Percentiles rank a stretch among this genome's conserved stretches.
These are phyloP conservation scores for Scartelaos histophorus DNA, from an alignment of 2,113 vertebrate species.

Conservation along the genomic window DNA sequence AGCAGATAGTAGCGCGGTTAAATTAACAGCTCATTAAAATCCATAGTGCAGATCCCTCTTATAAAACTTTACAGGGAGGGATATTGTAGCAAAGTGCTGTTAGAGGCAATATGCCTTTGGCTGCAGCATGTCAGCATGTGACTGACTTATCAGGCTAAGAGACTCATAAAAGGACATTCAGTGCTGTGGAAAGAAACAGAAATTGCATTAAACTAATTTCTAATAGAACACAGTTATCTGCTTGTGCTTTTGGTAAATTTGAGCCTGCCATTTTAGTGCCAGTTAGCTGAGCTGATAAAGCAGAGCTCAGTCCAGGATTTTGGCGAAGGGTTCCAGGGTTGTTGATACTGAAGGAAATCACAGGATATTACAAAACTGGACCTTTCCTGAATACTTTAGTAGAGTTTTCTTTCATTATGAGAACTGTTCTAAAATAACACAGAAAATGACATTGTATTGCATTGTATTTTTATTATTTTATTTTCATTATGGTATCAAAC, in stretches of 20 bases:
- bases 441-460: no score
- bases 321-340: neutral
- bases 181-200: slow-evolving; percentile 12
- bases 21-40: slow-evolving; percentile 5
- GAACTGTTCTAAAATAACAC: no score
- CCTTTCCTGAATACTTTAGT: no score
- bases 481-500: no score
- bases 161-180: slow-evolving; percentile 34
- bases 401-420: no score
- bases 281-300: neutral
- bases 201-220: neutral
- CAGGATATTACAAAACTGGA: no score
- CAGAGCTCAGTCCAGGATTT: neutral
- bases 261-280: neutral
- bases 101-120: slow-evolving; percentile 2
- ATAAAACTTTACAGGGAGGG: neutral
- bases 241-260: neutral
- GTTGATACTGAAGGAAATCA: neutral
- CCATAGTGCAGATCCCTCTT: slow-evolving; percentile 2
- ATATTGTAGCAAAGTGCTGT: slow-evolving; percentile 9
- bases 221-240: neutral
- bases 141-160: slow-evolving; percentile 23
- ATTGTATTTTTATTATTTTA: no score
- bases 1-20: slow-evolving; percentile 10
- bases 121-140: slow-evolving; percentile 18